These are phyloP conservation scores for Protodeltote pygarga DNA, from an alignment of 2,888 invertebrate species.

Conservation along the genomic window DNA sequence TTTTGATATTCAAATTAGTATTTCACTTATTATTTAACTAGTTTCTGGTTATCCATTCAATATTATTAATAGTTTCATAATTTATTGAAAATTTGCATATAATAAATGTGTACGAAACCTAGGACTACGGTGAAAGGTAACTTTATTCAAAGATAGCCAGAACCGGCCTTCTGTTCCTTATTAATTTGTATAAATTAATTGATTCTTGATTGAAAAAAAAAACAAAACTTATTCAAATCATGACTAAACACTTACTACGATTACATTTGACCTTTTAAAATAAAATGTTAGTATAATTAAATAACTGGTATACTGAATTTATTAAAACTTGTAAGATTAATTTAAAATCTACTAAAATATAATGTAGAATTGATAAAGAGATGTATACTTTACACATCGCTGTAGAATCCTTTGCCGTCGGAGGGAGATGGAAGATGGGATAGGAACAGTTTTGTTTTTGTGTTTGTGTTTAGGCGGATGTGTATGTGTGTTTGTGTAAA, in stretches of 20 bases:
- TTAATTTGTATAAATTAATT: too few species aligned
- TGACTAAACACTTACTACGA: constrained; percentile 12
- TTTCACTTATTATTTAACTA: too few species aligned
- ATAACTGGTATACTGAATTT: neutral
- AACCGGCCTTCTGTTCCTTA: too few species aligned
- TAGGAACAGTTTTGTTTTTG: constrained; percentile 32
- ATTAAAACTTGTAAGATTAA: neutral
- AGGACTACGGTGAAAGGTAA: too few species aligned
- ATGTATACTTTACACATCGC: constrained; percentile 81
- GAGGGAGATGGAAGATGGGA: constrained; percentile 43
- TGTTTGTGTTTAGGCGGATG: constrained; percentile 52
- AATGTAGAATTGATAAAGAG: constrained; percentile 42
- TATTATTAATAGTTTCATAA: too few species aligned
- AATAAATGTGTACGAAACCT: too few species aligned
- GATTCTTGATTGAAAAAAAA: neutral
- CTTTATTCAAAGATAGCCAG: too few species aligned
- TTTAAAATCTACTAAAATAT: constrained; percentile 23
- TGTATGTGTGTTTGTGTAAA: constrained; percentile 46
- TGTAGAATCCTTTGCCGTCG: constrained; percentile 66
- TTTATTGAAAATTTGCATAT: too few species aligned
- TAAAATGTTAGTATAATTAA: neutral
- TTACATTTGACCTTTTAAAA: neutral
- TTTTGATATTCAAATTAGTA: too few species aligned
- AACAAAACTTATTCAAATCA: neutral
- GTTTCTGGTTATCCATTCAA: too few species aligned